These are phyloP conservation scores for Drosophila elegans DNA, from an alignment of 1,140 invertebrate species.

Conservation along the genomic window DNA sequence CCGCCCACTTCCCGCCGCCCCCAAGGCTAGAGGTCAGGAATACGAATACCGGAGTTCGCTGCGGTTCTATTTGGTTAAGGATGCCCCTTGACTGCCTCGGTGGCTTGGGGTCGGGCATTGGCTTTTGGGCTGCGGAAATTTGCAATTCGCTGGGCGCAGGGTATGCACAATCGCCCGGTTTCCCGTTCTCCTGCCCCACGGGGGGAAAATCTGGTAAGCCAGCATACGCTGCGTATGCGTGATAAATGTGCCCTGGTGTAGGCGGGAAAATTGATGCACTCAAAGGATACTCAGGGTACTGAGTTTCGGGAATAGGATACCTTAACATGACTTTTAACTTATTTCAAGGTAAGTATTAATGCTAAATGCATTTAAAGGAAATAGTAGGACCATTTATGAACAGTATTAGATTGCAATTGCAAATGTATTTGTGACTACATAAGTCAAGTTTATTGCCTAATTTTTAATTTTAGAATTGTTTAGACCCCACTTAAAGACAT, in stretches of 20 bases:
- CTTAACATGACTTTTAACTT: not conserved
- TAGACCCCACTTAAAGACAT: no score
- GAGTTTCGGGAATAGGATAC: not conserved
- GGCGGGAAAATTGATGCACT: slow-evolving; percentile 35
- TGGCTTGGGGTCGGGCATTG: slow-evolving; percentile 22
- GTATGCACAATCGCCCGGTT: slow-evolving; percentile 15
- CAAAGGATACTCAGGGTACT: not conserved
- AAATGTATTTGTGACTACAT: no score
- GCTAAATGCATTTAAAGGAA: no score
- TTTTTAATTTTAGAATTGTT: no score
- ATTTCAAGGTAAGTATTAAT: no score
- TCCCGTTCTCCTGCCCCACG: not conserved
- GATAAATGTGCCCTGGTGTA: slow-evolving; percentile 66
- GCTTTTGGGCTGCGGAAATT: slow-evolving; percentile 70
- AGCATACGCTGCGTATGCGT: slow-evolving; percentile 75
- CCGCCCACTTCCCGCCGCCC: slow-evolving; percentile 2
- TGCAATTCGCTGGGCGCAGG: slow-evolving; percentile 61
- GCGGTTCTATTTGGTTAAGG: slow-evolving; percentile 50
- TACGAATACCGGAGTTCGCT: slow-evolving; percentile 30
- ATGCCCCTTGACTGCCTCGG: slow-evolving; percentile 48
- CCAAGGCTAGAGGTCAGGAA: slow-evolving; percentile 31
- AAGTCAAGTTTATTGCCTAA: no score
- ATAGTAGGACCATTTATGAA: no score
- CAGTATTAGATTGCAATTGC: no score
- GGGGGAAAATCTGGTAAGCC: slow-evolving; percentile 30